Percentiles rank a stretch among this genome's conserved stretches.
phyloP scores from a whole-genome alignment of 2,888 invertebrate genomes.

The Standfussiana lucernea region DNA sequence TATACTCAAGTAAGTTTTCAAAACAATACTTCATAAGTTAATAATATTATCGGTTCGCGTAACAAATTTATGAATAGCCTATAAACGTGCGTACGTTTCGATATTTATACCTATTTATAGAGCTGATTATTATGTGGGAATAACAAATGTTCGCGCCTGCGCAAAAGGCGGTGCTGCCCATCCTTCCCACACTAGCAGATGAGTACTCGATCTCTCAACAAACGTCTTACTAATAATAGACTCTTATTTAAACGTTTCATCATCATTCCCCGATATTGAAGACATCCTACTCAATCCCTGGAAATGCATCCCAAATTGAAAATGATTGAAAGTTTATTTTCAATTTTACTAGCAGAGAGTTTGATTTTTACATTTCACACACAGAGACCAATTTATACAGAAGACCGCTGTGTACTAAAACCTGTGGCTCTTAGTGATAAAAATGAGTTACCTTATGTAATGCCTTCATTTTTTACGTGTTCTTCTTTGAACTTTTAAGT shows the following conservation, averaged over 20 bases:
- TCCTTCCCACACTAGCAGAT: constrained; percentile 52
- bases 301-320: constrained; percentile 45
- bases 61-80: constrained; percentile 49
- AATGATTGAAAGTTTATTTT: constrained; percentile 39
- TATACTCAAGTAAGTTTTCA: constrained; percentile 14
- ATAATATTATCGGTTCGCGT: constrained; percentile 47
- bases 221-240: constrained; percentile 61
- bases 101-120: constrained; percentile 50
- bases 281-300: constrained; percentile 50
- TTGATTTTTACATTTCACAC: background rate
- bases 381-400: background rate
- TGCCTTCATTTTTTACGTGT: background rate
- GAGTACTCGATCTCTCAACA: constrained; percentile 54
- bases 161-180: constrained; percentile 64
- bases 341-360: background rate
- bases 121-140: constrained; percentile 61
- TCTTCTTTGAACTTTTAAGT: background rate
- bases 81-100: constrained; percentile 23
- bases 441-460: background rate
- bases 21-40: constrained; percentile 31
- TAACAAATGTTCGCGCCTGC: constrained; percentile 69
- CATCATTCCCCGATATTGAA: constrained; percentile 44
- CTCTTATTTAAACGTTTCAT: constrained; percentile 55
- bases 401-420: background rate
- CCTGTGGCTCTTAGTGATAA: background rate